Base-by-base conservation (phyloP, 2,113 vertebrate species). In the Burhinus oedicnemus region DNA sequence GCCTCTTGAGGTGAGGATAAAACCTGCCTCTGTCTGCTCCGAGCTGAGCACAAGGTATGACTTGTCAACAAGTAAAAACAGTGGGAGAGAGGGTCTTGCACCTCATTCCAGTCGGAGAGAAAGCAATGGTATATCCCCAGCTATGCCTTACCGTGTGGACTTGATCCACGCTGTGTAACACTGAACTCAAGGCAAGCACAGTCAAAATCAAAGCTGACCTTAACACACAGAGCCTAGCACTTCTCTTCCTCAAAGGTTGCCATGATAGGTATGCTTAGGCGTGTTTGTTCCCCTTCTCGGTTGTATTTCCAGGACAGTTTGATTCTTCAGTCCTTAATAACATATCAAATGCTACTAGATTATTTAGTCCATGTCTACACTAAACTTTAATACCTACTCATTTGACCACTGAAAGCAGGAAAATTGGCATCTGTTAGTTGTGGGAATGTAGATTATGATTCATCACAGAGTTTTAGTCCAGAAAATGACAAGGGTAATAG, bases 131-230 rank as follows among this genome's bases (percentile, higher is more conserved):
- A 2, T 6, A 52, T 12, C 42, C n/a, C n/a, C 57, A 38, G 26
- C 60, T 20, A 13, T 1, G 6, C 49, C 42, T 29, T 12, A 12
- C 42, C 3, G 3, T 8, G 44, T 15, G 8, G 60, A 4, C 29
- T 32, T 2, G 0, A 52, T 2, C 42, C n/a, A 15, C 1, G 3
- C 18, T 5, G 19, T 5, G 0, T 13, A 23, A 26, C 26, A 4
- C 0, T 17, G 17, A 29, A 30, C 51, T 47, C 26, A 5, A 45
- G 54, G 55, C 32, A 36, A 52, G 25, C 21, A 17, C 7, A 16
- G 15, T 2, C 30, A 26, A 29, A 68, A 38, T 0, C 5, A 52
- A 80, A 74, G n/a, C n/a, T n/a, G 78, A 45, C 8, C 54, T n/a
- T 15, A 36, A 26, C 40, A 5, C 2, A 6, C 25, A 52, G 61